A percentile compares a stretch with the other conserved stretches of the same genome.
phyloP scores from a whole-genome alignment of 2,888 invertebrate genomes.

The Conistra vaccinii region DNA sequence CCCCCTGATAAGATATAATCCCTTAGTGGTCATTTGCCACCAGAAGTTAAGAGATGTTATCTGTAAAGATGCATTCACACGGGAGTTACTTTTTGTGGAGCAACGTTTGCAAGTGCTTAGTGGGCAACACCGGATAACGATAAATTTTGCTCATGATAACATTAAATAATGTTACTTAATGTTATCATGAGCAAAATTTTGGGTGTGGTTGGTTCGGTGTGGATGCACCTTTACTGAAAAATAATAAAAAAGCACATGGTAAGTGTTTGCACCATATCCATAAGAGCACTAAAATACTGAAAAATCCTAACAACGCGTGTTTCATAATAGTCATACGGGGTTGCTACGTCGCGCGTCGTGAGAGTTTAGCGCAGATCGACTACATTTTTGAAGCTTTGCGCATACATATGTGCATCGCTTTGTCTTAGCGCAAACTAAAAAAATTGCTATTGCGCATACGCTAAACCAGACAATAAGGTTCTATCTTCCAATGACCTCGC shows the following conservation, averaged over 20 bases:
- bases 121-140: background rate
- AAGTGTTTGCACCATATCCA: background rate
- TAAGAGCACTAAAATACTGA: background rate
- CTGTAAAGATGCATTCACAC: background rate
- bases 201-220: background rate
- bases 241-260: background rate
- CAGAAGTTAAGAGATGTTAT: background rate
- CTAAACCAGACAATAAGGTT: background rate
- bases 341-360: background rate
- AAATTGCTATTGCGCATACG: background rate
- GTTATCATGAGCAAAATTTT: background rate
- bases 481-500: background rate
- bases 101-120: background rate
- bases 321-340: background rate
- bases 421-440: background rate
- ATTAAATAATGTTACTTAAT: background rate
- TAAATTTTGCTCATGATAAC: too few species aligned
- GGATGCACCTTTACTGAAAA: background rate
- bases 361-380: slow-evolving; percentile 1
- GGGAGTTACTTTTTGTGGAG: background rate
- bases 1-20: background rate
- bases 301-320: background rate
- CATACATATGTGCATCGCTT: background rate
- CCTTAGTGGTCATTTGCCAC: background rate
- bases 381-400: background rate